Evolutionary conservation across 1,140 invertebrate species (phyloP).

Genomic region (Halictus rubicundus): DNA sequence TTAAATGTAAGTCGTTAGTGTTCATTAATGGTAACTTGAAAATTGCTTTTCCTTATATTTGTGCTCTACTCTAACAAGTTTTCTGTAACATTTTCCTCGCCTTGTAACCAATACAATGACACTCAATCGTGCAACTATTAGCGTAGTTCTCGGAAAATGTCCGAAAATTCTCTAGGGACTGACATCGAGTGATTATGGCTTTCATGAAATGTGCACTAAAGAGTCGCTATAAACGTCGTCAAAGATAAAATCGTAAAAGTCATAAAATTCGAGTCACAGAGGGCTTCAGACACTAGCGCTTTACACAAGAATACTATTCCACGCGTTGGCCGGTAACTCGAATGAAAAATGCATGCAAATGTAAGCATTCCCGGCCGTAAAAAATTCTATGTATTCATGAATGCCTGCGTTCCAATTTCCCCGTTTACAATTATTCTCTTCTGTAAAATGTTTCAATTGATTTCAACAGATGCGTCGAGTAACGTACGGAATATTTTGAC

Average conservation of each 20-base stretch:
- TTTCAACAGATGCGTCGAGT: neutral
- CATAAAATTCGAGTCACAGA: slow-evolving; percentile 16
- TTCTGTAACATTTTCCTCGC: neutral
- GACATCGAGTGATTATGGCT: slow-evolving; percentile 25
- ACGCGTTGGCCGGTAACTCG: neutral
- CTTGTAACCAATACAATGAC: neutral
- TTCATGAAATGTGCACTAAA: neutral
- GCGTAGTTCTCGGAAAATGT: neutral
- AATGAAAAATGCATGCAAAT: slow-evolving; percentile 47
- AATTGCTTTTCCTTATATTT: too few relatives aligned
- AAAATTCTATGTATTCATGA: slow-evolving; percentile 67
- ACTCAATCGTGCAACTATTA: neutral
- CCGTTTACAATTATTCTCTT: slow-evolving; percentile 6
- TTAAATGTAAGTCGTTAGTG: too few relatives aligned
- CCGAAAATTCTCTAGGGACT: slow-evolving; percentile 9
- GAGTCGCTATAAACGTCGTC: neutral
- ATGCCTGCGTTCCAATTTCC: neutral
- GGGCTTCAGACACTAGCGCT: slow-evolving; percentile 34
- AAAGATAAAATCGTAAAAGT: slow-evolving; percentile 35
- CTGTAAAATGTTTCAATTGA: neutral
- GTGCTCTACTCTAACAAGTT: too few relatives aligned
- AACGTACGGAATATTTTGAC: too few relatives aligned
- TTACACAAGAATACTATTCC: slow-evolving; percentile 16
- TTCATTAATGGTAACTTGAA: too few relatives aligned
- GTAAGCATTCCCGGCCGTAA: slow-evolving; percentile 19